phyloP scores from a whole-genome alignment of 2,113 vertebrate genomes.

The Paramormyrops kingsleyae region DNA sequence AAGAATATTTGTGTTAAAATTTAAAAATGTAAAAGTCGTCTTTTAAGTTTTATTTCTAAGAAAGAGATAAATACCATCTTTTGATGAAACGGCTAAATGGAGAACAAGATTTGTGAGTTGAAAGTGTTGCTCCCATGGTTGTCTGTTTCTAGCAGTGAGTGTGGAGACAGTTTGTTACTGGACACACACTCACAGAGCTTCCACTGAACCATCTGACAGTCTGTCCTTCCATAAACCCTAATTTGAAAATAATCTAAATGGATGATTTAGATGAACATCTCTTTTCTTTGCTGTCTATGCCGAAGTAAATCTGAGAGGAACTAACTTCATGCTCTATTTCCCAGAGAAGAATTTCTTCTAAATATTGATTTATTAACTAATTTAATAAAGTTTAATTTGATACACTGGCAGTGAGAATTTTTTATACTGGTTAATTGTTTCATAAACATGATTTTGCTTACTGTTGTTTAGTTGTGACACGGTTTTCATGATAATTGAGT shows the following conservation, averaged over 20 bases:
- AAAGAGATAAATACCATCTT: background rate
- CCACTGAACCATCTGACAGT: background rate
- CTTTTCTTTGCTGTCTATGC: background rate
- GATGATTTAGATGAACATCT: background rate
- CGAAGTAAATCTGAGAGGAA: background rate
- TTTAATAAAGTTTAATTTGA: background rate
- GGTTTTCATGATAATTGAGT: background rate
- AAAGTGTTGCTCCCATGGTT: background rate
- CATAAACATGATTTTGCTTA: background rate
- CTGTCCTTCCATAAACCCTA: background rate
- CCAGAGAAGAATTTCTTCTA: background rate
- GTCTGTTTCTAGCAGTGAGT: background rate
- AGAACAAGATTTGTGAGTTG: background rate
- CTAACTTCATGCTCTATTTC: background rate
- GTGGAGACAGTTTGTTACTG: background rate
- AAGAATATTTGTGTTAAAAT: background rate
- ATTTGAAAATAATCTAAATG: background rate
- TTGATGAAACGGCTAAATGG: background rate
- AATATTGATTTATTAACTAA: background rate
- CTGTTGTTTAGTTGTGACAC: background rate
- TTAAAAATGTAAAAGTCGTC: background rate
- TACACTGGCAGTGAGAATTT: background rate
- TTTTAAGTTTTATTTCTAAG: background rate
- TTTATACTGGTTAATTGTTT: background rate
- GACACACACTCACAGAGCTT: background rate